Evolutionary conservation across 2,888 invertebrate species (phyloP).

Genomic region (Leuctra nigra): DNA sequence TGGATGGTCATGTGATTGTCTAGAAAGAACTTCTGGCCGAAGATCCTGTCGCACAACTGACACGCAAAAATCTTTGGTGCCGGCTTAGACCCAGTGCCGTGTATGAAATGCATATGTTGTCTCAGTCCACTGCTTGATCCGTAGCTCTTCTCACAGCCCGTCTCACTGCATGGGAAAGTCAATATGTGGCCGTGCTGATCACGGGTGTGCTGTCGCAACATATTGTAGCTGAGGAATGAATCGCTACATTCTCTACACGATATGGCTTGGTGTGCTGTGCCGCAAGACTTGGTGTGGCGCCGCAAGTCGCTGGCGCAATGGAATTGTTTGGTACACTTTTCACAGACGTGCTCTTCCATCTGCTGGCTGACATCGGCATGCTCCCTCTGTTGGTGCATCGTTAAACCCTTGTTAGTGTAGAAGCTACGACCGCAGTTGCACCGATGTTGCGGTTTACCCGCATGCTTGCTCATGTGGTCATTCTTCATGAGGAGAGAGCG

Average conservation of each 20-base stretch:
- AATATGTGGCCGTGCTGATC: not conserved
- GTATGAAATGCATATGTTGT: constrained; percentile 1
- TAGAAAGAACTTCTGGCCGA: too few relatives aligned
- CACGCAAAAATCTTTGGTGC: not conserved
- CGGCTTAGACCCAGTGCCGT: not conserved
- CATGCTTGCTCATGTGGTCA: not conserved
- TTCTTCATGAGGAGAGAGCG: too few relatives aligned
- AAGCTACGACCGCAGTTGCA: not conserved
- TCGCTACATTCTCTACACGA: not conserved
- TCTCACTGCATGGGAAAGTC: not conserved
- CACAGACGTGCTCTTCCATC: not conserved
- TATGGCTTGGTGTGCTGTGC: not conserved
- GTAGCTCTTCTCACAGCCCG: not conserved
- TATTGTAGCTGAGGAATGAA: not conserved
- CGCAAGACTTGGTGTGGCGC: not conserved
- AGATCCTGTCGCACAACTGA: not conserved
- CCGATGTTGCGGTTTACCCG: not conserved
- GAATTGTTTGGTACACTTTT: not conserved
- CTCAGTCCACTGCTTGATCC: not conserved
- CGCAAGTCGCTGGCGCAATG: not conserved
- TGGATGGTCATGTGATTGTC: constrained; percentile 44
- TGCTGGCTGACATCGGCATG: not conserved
- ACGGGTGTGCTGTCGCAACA: not conserved
- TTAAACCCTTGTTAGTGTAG: not conserved
- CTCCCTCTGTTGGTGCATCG: not conserved